Percentiles rank a stretch among this genome's conserved stretches.
Conservation (phyloP, 2,888 invertebrate species). For the Caenorhabditis angaria region DNA sequence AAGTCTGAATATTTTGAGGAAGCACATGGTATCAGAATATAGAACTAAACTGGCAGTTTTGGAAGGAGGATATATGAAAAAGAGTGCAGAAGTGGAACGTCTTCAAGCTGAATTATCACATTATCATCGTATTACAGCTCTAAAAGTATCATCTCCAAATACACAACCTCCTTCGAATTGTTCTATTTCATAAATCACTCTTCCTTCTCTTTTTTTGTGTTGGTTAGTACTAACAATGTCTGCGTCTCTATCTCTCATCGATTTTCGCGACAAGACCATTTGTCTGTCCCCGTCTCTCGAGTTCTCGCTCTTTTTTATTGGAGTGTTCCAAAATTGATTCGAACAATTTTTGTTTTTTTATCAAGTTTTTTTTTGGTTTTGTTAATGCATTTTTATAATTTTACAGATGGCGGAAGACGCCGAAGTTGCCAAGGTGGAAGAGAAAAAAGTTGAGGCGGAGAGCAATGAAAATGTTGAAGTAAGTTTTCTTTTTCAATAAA, state of each 20-base stretch:
- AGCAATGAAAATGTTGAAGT: not conserved
- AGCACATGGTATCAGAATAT: constrained; percentile 22
- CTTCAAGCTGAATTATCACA: not conserved
- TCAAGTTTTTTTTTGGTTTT: not conserved
- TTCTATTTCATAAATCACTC: not conserved
- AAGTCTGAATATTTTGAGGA: too few relatives aligned
- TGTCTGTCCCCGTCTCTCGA: not conserved
- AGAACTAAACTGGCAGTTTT: constrained; percentile 12
- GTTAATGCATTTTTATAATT: not conserved
- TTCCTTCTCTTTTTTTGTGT: not conserved
- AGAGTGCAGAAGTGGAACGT: constrained; percentile 29
- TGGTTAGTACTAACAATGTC: not conserved
- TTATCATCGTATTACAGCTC: not conserved
- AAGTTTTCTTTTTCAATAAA: not conserved
- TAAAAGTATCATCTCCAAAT: not conserved
- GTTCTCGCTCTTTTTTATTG: not conserved
- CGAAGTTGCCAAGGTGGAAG: not conserved
- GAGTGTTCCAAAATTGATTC: not conserved
- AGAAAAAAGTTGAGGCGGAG: not conserved
- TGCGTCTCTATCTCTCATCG: not conserved
- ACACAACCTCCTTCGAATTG: not conserved
- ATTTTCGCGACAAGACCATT: constrained; percentile 1
- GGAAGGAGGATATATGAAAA: constrained; percentile 39
- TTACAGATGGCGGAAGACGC: not conserved
- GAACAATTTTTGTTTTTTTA: not conserved